Base-by-base conservation (phyloP, 2,888 invertebrate genomes). In the Loripinus fragilis region DNA sequence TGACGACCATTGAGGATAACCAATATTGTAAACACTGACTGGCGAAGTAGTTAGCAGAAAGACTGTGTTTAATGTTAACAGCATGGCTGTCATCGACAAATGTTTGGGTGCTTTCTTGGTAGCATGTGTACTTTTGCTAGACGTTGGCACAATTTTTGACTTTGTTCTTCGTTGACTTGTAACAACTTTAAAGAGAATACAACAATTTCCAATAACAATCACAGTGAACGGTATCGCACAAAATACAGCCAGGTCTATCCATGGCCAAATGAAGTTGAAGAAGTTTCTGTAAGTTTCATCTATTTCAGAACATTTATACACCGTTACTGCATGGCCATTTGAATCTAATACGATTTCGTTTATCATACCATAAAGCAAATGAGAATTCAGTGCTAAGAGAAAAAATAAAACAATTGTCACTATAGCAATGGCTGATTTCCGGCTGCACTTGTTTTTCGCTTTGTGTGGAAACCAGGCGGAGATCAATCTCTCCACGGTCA, bases 211-310 rank as follows among this genome's bases (percentile, higher is more conserved):
- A 33, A 85, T 64, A 12, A 90, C 74, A 35, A 92, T 81, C 23
- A 91, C 74, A 30, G 79, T 15, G 25, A 88, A 89, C 0, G 92
- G 92, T n/a, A 91, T 69, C 12, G 89, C 65, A 66, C 86, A 87
- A 78, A 86, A 90, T 10, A 86, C 76, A 52, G 84, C 80, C n/a
- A 90, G 77, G 81, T 92, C 92, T 35, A 92, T 86, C 88, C 89
- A 91, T 12, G 89, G 87, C 90, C 91, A 92, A 17, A 82, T 69
- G 3, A 78, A 30, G 17, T 30, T 33, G 33, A 76, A 71, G 72
- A 90, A 90, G 2, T 74, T 0, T 0, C 28, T 12, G 71, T 90
- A 90, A 0, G 69, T 76, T 0, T 72, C 23, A 45, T 72, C 41
- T 10, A 84, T 42, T 35, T 60, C 76, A 0, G 7, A 10, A 73